A percentile compares a stretch with the other conserved stretches of the same genome.
phyloP scores from a whole-genome alignment of 2,797 vertebrate species.

The Centroberyx gerrardi region DNA sequence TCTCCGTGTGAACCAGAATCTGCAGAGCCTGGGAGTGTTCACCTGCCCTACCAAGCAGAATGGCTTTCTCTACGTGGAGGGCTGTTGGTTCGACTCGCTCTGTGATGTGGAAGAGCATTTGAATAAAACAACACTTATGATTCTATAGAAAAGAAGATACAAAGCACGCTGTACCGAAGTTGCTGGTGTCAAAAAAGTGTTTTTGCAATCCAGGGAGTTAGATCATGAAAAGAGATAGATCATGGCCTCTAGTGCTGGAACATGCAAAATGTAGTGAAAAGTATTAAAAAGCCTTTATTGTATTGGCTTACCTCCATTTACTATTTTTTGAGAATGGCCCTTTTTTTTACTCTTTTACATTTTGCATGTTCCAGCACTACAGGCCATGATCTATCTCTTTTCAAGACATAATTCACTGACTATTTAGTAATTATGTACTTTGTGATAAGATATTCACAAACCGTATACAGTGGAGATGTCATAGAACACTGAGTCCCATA shows the following conservation, averaged over 20 bases:
- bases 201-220: no score
- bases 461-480: slow-evolving; percentile 67
- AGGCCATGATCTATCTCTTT: no score
- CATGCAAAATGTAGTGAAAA: no score
- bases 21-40: slow-evolving; percentile 76
- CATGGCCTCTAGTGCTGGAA: no score
- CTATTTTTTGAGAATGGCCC: no score
- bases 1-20: slow-evolving; percentile 71
- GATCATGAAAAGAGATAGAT: no score
- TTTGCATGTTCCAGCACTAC: no score
- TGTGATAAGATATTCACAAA: slow-evolving; percentile 46
- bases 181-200: no score
- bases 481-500: slow-evolving; percentile 79
- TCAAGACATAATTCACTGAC: neutral
- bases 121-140: neutral
- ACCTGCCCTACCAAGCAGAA: slow-evolving; percentile 74
- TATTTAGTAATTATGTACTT: slow-evolving; percentile 6
- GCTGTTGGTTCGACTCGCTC: slow-evolving; percentile 71
- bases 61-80: slow-evolving; percentile 76
- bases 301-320: no score
- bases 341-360: neutral
- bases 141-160: neutral
- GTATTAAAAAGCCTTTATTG: no score
- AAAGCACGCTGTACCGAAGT: no score
- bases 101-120: slow-evolving; percentile 36